Evolutionary conservation across 2,888 invertebrate genomes (phyloP).

Genomic region (Schizaphis graminum): DNA sequence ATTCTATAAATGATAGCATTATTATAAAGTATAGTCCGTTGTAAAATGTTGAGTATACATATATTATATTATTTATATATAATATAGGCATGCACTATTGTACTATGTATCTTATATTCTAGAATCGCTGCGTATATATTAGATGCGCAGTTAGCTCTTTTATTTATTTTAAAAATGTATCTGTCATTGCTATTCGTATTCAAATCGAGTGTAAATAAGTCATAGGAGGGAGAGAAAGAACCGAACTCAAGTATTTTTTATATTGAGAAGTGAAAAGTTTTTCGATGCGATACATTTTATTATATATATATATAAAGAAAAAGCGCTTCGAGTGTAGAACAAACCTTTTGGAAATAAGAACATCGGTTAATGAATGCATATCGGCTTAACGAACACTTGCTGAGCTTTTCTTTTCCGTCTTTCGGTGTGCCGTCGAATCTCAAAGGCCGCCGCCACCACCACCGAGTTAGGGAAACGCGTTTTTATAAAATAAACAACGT

Average conservation of each 20-base stretch:
- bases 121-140: background rate
- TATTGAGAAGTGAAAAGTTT: conserved; percentile 59
- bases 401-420: conserved; percentile 41
- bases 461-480: background rate
- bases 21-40: background rate
- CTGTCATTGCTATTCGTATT: conserved; percentile 39
- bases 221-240: background rate
- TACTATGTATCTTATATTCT: background rate
- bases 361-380: conserved; percentile 64
- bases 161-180: conserved; percentile 22
- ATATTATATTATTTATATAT: background rate
- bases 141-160: conserved; percentile 3
- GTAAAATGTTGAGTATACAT: background rate
- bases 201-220: conserved; percentile 61
- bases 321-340: conserved; percentile 46
- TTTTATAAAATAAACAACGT: conserved; percentile 63
- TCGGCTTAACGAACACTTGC: conserved; percentile 62
- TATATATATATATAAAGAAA: conserved; percentile 3
- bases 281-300: conserved; percentile 33
- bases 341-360: conserved; percentile 64
- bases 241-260: conserved; percentile 45
- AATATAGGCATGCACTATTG: background rate
- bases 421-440: conserved; percentile 24
- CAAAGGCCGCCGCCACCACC: conserved; percentile 12
- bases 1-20: background rate